Evolutionary conservation across 2,113 vertebrate species (phyloP), one percentile per base, ranked within the genome.

Genomic region (Chionomys nivalis): DNA sequence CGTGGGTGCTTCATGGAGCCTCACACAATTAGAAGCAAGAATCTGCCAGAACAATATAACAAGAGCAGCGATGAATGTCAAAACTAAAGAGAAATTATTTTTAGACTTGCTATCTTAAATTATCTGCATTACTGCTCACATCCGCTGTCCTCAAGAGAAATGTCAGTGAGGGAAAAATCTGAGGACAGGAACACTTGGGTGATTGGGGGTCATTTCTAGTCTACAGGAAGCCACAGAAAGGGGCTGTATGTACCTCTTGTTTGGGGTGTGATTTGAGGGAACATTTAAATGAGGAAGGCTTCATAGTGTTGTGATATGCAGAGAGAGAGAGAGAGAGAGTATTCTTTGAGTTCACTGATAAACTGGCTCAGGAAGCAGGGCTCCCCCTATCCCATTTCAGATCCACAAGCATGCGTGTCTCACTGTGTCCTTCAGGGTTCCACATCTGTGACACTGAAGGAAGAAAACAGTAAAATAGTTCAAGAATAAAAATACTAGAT

Each of bases 61-160:
- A 94, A 94, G 10, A 90, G 61, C 65, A 28, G 72, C 44, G 9
- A 61, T 66, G 92, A 96, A 81, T 55, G 88, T 87, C 89, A 79
- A 87, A 52, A 66, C 58, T 61, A 88, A 86, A 89, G 90, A 93
- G 92, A 86, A 93, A 85, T 68, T 97, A 94, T 92, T 93, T 97
- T 94, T 94, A 96, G 96, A 81, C 77, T 81, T 85, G 70, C 90
- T 86, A 8, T 61, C 95, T 91, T 76, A 85, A 82, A 36, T 85
- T 65, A 92, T 95, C 58, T 86, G 49, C 44, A 52, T 92, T 75
- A 19, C 85, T 49, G 83, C 47, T 85, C 39, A 26, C 65, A 94
- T 55, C 87, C 76, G 58, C 77, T 14, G 61, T 95, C 94, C 93
- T 91, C 63, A 65, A 70, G 89, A 83, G 58, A 83, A 93, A 97